Conservation (phyloP, 2,113 vertebrate genomes). For the Heterotilapia buettikoferi region DNA sequence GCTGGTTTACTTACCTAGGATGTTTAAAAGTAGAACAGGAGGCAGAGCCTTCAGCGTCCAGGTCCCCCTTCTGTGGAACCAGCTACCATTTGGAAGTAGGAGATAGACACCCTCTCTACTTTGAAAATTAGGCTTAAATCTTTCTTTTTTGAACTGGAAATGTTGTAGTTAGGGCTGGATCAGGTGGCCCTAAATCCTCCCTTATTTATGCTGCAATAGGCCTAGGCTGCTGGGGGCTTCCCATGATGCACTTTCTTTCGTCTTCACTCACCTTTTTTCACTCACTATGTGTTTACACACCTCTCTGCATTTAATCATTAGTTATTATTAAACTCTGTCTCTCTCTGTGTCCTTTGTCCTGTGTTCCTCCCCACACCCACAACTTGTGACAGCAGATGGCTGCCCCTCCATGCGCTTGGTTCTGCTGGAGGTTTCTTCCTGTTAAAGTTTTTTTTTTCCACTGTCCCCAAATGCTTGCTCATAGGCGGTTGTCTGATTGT, state of each 20-base stretch:
- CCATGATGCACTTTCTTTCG: neutral
- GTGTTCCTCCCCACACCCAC: neutral
- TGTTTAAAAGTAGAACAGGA: neutral
- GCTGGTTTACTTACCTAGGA: neutral
- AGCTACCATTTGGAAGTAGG: neutral
- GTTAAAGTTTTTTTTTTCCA: neutral
- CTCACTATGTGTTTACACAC: neutral
- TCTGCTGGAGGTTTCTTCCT: neutral
- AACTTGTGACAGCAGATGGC: neutral
- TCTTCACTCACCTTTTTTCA: neutral
- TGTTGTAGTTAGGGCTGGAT: no score
- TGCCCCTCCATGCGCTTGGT: neutral
- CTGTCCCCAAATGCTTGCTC: neutral
- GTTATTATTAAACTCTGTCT: neutral
- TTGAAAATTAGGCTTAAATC: neutral
- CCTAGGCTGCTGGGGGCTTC: neutral
- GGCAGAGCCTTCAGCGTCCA: neutral
- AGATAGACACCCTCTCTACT: neutral
- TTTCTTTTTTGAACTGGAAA: neutral
- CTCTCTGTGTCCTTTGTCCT: neutral
- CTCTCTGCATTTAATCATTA: neutral
- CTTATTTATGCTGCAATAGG: neutral
- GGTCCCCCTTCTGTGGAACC: neutral
- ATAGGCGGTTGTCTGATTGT: neutral
- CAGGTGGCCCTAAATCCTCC: neutral